Evolutionary conservation across 2,797 vertebrate species (phyloP).

Genomic region (Peromyscus melanophrys): DNA sequence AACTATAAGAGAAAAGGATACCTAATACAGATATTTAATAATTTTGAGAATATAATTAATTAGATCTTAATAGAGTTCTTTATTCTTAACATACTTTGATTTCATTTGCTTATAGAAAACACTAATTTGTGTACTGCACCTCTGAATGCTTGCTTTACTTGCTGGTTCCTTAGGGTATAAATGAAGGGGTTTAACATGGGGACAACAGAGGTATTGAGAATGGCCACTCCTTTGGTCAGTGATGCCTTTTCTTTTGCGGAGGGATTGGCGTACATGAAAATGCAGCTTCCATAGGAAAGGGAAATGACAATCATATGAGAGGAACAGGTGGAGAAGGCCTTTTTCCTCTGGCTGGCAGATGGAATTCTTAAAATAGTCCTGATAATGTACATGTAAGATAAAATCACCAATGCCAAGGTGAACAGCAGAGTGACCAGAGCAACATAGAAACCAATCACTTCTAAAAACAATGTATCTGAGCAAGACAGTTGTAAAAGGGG

Average conservation of each 20-base stretch:
- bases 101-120: conserved; percentile 44
- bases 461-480: conserved; percentile 73
- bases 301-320: conserved; percentile 83
- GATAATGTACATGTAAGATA: conserved; percentile 81
- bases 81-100: neutral
- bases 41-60: neutral
- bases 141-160: conserved; percentile 80
- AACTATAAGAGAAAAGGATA: neutral
- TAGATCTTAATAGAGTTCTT: neutral
- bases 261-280: conserved; percentile 79
- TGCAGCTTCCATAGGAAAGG: conserved; percentile 82
- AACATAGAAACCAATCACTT: conserved; percentile 73
- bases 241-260: conserved; percentile 78
- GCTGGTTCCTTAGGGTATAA: conserved; percentile 82
- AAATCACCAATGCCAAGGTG: conserved; percentile 70
- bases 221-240: conserved; percentile 79
- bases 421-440: conserved; percentile 71
- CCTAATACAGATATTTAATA: neutral
- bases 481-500: conserved; percentile 82
- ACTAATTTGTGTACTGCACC: conserved; percentile 48
- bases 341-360: conserved; percentile 75
- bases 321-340: conserved; percentile 82
- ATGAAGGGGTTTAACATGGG: conserved; percentile 84
- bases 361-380: conserved; percentile 76
- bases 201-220: conserved; percentile 82